Evolutionary conservation across 2,797 vertebrate genomes (phyloP), one percentile per base, ranked within the genome.

Genomic region (Acropternis orthonyx): DNA sequence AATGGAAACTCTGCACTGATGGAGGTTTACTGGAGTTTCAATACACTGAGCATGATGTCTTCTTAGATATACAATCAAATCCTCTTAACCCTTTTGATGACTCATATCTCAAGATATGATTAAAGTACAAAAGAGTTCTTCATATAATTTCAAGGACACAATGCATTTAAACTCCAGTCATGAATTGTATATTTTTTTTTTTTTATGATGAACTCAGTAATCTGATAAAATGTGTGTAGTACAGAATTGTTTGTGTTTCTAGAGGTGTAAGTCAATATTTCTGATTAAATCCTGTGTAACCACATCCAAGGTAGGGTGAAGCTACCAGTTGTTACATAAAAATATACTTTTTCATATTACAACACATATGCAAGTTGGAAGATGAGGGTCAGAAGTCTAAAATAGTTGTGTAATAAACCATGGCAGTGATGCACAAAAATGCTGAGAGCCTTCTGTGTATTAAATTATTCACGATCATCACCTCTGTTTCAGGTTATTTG

Each of bases 91-190:
- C 98, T 98, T 98, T 98, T 99, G 99, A 98, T 98, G 98, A 99
- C 99, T 99, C 99, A 98, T 99, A 99, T 99, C 99, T 98, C 98
- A 98, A 98, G 98, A 99, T 99, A 99, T 99, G 99, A 99, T 99
- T 99, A 99, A 99, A 98, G 98, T 98, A 98, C 98, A 98, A 99
- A 98, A 98, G 98, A 98, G 98, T 98, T 98, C 98, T 98, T 98
- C 98, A 98, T 98, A 98, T 98, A 98, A 98, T 98, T 98, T 98
- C 98, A 98, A 98, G 98, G 98, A 98, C 98, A 98, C 98, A 98
- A 97, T 98, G 96, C 98, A 98, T 98, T 98, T 98, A 98, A 98
- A 98, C 98, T 97, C 97, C 72, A 97, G 98, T 97, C 98, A 98
- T 98, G 98, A 98, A 98, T 98, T 97, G 97, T 98, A 97, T 97